These are phyloP conservation scores for Tholera decimalis DNA, from an alignment of 2,888 invertebrate genomes.

Conservation along the genomic window DNA sequence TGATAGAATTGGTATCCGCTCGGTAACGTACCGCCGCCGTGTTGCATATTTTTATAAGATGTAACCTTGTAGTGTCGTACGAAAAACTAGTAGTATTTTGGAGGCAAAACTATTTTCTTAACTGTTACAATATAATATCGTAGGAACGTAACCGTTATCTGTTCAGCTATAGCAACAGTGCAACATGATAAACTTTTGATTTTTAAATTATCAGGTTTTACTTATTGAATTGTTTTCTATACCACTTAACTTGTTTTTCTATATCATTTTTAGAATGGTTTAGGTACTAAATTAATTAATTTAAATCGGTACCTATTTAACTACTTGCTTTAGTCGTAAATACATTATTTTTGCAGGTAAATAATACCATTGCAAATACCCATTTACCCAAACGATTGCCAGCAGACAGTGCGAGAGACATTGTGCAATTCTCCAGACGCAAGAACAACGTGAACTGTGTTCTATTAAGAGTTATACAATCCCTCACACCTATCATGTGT, in stretches of 20 bases:
- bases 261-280: no score
- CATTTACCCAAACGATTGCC: not conserved
- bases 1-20: conserved; percentile 92
- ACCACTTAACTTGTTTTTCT: no score
- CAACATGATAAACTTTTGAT: no score
- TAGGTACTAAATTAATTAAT: no score
- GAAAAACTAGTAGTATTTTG: conserved; percentile 6
- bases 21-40: conserved; percentile 88
- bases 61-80: conserved; percentile 80
- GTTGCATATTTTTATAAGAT: conserved; percentile 88
- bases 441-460: not conserved
- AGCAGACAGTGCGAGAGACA: not conserved
- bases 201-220: no score
- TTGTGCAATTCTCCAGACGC: conserved; percentile 1
- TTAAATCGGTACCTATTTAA: no score
- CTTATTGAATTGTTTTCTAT: no score
- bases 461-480: not conserved
- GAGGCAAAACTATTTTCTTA: accelerated
- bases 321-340: not conserved
- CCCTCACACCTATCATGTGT: not conserved
- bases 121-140: no score
- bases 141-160: no score
- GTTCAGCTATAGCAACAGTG: not conserved
- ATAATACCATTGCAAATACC: not conserved
- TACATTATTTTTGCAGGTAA: not conserved